Conservation (phyloP, 2,797 vertebrate genomes). For the Gephyroberyx darwinii region DNA sequence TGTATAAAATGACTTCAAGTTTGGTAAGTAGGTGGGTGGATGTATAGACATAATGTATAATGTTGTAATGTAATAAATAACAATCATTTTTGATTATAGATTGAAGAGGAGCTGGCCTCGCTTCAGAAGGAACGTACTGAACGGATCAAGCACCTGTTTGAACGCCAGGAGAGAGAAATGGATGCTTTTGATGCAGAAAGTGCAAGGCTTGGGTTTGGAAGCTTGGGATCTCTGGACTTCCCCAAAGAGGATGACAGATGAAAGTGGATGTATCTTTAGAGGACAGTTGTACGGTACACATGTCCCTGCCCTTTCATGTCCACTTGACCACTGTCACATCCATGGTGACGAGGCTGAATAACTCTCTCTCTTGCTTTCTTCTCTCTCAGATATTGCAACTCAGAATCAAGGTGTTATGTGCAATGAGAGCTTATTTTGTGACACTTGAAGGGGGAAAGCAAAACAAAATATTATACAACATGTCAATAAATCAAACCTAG, state of each 20-base stretch:
- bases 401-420: slow-evolving; percentile 83
- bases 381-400: slow-evolving; percentile 82
- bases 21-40: not conserved
- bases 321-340: slow-evolving; percentile 84
- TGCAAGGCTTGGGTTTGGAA: slow-evolving; percentile 87
- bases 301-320: slow-evolving; percentile 89
- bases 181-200: slow-evolving; percentile 78
- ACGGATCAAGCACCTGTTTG: slow-evolving; percentile 78
- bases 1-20: slow-evolving; percentile 1
- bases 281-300: slow-evolving; percentile 78
- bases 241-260: slow-evolving; percentile 97
- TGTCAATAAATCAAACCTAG: slow-evolving; percentile 81
- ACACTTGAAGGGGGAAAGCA: slow-evolving; percentile 70
- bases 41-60: no score
- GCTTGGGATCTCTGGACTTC: slow-evolving; percentile 93
- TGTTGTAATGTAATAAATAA: not conserved
- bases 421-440: slow-evolving; percentile 85
- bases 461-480: slow-evolving; percentile 64
- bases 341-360: slow-evolving; percentile 80
- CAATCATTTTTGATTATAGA: slow-evolving; percentile 54
- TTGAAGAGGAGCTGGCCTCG: slow-evolving; percentile 78
- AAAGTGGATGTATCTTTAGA: slow-evolving; percentile 83
- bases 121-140: slow-evolving; percentile 81
- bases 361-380: slow-evolving; percentile 70
- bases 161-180: slow-evolving; percentile 79